Evolutionary conservation across 2,888 invertebrate species (phyloP).

Genomic region (Agriopis leucophaearia): DNA sequence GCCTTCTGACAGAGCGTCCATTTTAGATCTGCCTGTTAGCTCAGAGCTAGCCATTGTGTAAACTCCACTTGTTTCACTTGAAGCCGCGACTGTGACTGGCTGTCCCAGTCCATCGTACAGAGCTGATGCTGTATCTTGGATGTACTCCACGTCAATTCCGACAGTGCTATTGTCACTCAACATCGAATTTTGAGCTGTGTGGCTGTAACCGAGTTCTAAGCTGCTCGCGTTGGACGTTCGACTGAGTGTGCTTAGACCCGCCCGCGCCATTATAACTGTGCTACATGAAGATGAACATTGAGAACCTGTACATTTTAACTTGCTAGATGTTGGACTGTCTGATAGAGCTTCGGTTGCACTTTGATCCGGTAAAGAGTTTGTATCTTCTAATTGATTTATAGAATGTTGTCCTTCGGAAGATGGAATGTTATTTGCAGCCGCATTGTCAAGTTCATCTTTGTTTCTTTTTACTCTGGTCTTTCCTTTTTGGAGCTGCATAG

Average conservation of each 20-base stretch:
- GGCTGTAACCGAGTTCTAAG: slow-evolving; percentile 93
- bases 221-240: slow-evolving; percentile 93
- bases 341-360: slow-evolving; percentile 80
- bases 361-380: slow-evolving; percentile 73
- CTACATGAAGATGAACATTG: slow-evolving; percentile 95
- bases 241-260: slow-evolving; percentile 83
- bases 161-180: slow-evolving; percentile 90
- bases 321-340: slow-evolving; percentile 86
- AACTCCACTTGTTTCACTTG: slow-evolving; percentile 94
- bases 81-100: slow-evolving; percentile 88
- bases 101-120: slow-evolving; percentile 84
- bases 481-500: slow-evolving; percentile 72
- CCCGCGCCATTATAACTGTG: slow-evolving; percentile 91
- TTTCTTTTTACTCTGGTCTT: slow-evolving; percentile 66
- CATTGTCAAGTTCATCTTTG: slow-evolving; percentile 67
- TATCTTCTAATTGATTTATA: slow-evolving; percentile 67
- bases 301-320: slow-evolving; percentile 90
- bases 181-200: slow-evolving; percentile 94
- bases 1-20: slow-evolving; percentile 81
- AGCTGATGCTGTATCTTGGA: slow-evolving; percentile 86
- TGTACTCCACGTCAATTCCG: slow-evolving; percentile 88
- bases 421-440: slow-evolving; percentile 58
- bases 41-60: slow-evolving; percentile 92
- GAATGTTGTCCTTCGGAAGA: slow-evolving; percentile 60
- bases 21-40: slow-evolving; percentile 86